Evolutionary conservation across 2,888 invertebrate species (phyloP), one percentile per base, ranked within the genome.

Genomic region (Clivina fossor): DNA sequence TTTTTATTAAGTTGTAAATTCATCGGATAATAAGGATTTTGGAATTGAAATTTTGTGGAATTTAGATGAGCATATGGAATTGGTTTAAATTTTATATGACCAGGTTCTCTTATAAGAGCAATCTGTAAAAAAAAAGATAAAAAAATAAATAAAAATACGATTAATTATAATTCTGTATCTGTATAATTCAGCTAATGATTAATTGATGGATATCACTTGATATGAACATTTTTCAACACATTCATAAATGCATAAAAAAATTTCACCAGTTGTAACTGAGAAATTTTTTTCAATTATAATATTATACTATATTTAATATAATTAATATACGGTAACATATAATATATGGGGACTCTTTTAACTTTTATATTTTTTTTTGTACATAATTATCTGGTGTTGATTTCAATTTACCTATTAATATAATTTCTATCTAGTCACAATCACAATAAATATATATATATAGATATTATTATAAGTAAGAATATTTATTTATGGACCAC

Each of bases 351-450:
- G 44, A 56, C 55, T 47, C 47, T 56, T 35, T 59, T 57, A 60
- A 60, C 60, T 53, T 32, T n/a, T n/a, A n/a, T n/a, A n/a, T n/a
- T 48, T 65, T 65, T 67, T 62, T 68, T 72, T 72, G 72, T 72
- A 72, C 72, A 72, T 69, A 71, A 68, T 69, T 69, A 67, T 71
- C 71, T 71, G 72, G 71, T 72, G 72, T 72, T 69, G 62, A 51
- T 51, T 51, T 51, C 58, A 61, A 61, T 64, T 60, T 64, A 38
- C 58, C 58, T 63, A 60, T 58, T 57, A 47, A 16, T 61, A 61
- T 58, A 28, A 35, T 48, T 48, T 53, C 55, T 63, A 61, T 56
- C 69, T 68, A 69, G 63, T 64, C 68, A 72, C 71, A 68, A 72
- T 72, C 70, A 70, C 70, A 71, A 70, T 66, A 65, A 67, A 65